Base-by-base conservation (phyloP, 2,797 vertebrate genomes). In the Gymnodraco acuticeps region DNA sequence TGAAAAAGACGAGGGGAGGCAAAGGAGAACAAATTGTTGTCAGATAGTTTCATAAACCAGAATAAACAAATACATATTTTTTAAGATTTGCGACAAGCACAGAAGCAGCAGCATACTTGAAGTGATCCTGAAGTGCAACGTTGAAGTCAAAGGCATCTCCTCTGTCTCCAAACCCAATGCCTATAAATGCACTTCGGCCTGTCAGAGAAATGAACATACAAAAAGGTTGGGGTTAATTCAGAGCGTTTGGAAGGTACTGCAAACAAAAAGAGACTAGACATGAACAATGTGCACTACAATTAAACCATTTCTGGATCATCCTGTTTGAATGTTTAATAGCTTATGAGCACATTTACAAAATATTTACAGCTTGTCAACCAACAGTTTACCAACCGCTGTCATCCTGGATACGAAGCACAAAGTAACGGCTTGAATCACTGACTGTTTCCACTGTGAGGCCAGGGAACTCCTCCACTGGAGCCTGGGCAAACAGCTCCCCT, bases 121-220 rank as follows among this genome's bases (percentile, higher is more conserved):
- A 99, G 87, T 99, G 98, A 92, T 99, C 98, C 92, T 99, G 98
- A 85, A 99, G 95, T 19, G 97, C 94, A 50, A 99, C 98, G 10
- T 98, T 99, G 91, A 99, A 99, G 94, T 99, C 98, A 81, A 99
- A 99, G 19, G 98, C 95, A 77, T 99, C 98, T 5, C 98, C 97
- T 83, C 98, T 90, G 90, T 99, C 98, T 45, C 94, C 95, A 81
- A 99, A 99, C 60, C 98, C 98, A 72, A 99, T 96, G 71, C 98
- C 98, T 76, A 99, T 99, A 88, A 99, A 99, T 0, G 98, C 98
- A 56, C 97, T 98, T 70, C 97, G 97, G 67, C 98, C 98, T 99
- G 84, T 12, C 62, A 84, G 71, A 72, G 64, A 75, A 50, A 46
- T 0, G 3, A 64, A 73, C 10, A 38, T 17, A 74, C 33, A 45